Evolutionary conservation across 2,797 vertebrate species (phyloP), one percentile per base, ranked within the genome.

Genomic region (Peromyscus eremicus): DNA sequence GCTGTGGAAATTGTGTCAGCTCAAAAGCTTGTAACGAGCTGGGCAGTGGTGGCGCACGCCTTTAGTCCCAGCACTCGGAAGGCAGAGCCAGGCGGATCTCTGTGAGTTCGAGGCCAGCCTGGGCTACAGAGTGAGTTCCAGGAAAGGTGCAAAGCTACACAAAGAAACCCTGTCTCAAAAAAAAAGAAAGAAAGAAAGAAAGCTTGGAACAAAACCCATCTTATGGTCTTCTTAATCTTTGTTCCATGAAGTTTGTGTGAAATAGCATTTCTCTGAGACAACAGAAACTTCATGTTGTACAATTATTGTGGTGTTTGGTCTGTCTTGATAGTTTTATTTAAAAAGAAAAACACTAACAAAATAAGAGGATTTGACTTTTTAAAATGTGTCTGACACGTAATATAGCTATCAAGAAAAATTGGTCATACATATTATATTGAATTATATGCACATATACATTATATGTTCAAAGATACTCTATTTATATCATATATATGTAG

Each of bases 161-260:
- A 49, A 49, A 49, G 46, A 49, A 49, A 10, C 46, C 43, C 43
- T 10, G 46, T 49, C 46, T 49, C 8, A 46, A 46, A 46, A 6
- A 46, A 46, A 46, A 49, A 49, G 46, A 10, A 49, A 49, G 46
- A 10, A 49, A 49, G 46, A 10, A 49, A 49, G 46, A 10, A 49
- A 49, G 46, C 46, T 49, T 49, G 46, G 10, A 49, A 49, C 46
- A 10, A 95, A 94, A 94, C 55, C 68, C 37, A 49, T 96, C 80
- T 95, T 95, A 87, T 73, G 88, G 93, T 92, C 94, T 95, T 94
- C 87, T 49, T 93, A 94, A 96, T 91, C 82, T 87, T 93, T 97
- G 96, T 93, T 66, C 49, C 87, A 25, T 95, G 89, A 96, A 97
- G 94, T 96, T 37, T 96, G 89, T 97, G 83, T 97, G 94, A 97